Conservation (phyloP, 2,888 invertebrate genomes). For the Linnaemya vulpina region DNA sequence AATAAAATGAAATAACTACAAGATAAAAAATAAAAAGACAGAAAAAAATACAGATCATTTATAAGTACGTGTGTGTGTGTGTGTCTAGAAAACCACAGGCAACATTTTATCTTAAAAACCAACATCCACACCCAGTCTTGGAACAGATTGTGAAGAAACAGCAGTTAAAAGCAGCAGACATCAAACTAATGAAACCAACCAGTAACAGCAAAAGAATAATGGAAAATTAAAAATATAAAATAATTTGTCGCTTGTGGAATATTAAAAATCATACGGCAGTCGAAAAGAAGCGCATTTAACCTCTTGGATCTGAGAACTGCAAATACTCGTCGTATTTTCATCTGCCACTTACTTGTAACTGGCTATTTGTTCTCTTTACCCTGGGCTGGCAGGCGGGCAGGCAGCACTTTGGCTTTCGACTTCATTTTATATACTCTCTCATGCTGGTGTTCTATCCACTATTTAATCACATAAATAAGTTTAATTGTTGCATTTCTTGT, state of each 20-base stretch:
- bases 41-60: conserved; percentile 35
- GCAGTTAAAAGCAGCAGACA: conserved; percentile 37
- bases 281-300: conserved; percentile 42
- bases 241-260: conserved; percentile 50
- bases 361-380: not conserved
- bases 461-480: conserved; percentile 70
- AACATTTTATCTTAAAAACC: conserved; percentile 55
- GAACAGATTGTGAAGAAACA: conserved; percentile 17
- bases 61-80: not conserved
- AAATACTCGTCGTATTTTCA: conserved; percentile 23
- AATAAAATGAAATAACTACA: conserved; percentile 21
- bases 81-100: conserved; percentile 16
- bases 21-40: conserved; percentile 26
- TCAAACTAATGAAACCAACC: conserved; percentile 47
- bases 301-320: conserved; percentile 34
- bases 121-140: conserved; percentile 56
- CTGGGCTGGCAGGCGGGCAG: not conserved
- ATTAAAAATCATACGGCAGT: conserved; percentile 57
- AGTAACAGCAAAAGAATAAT: conserved; percentile 41
- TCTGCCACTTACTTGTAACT: not conserved
- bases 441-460: conserved; percentile 39
- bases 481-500: conserved; percentile 71
- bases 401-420: conserved; percentile 22
- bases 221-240: conserved; percentile 59
- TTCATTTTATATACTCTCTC: conserved; percentile 8